Conservation (phyloP, 2,888 invertebrate species). For the Serripes groenlandicus region DNA sequence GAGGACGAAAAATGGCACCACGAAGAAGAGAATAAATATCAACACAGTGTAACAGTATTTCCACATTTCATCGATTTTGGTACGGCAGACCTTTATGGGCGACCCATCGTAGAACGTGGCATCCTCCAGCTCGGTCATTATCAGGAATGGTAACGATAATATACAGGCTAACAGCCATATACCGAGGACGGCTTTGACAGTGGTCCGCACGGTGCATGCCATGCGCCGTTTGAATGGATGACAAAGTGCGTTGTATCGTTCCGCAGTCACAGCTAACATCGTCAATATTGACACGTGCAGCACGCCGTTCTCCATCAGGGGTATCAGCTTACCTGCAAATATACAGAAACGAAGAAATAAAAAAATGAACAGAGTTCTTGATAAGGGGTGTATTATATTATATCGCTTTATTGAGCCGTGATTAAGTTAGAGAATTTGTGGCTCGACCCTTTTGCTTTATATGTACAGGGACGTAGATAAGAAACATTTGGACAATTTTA, state of each 20-base stretch:
- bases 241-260: slow-evolving; percentile 96
- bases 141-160: slow-evolving; percentile 91
- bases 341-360: no score
- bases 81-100: slow-evolving; percentile 62
- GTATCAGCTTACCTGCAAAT: slow-evolving; percentile 94
- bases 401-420: no score
- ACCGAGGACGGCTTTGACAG: slow-evolving; percentile 79
- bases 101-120: slow-evolving; percentile 88
- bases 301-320: slow-evolving; percentile 96
- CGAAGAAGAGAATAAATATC: slow-evolving; percentile 65
- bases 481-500: no score
- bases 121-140: slow-evolving; percentile 92
- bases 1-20: slow-evolving; percentile 68
- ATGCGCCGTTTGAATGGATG: slow-evolving; percentile 91
- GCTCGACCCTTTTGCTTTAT: no score
- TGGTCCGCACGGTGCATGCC: slow-evolving; percentile 82
- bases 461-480: no score
- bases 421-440: no score
- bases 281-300: slow-evolving; percentile 97
- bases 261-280: slow-evolving; percentile 96
- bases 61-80: slow-evolving; percentile 45
- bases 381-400: no score
- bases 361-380: no score
- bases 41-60: slow-evolving; percentile 60
- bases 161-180: slow-evolving; percentile 85